Base-by-base conservation (phyloP, 2,888 invertebrate genomes). In the Melinaea marsaeus region DNA sequence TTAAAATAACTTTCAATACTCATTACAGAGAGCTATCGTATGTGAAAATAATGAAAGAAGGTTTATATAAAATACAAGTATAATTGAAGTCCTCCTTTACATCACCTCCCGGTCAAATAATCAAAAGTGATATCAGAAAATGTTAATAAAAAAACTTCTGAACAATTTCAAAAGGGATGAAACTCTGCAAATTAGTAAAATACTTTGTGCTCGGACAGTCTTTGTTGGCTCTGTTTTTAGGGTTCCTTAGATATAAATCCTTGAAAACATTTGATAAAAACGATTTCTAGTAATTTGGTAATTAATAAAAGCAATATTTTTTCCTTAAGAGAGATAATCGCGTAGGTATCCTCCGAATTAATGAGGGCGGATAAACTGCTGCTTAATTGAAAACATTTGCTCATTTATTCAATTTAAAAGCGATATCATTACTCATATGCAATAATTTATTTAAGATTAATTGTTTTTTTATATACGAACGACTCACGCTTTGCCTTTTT, bases 111-210 rank as follows among this genome's bases (percentile, higher is more conserved):
- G 51, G 51, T 65, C 60, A 68, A 69, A 65, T 63, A 66, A 68
- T 66, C 63, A 66, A 68, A 64, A 67, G 71, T 69, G 71, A 71
- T 69, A 71, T 72, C 67, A 70, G 71, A 73, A 71, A 71, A 69
- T 67, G 72, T 74, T 76, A 76, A 79, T 78, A 78, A 75, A 75
- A 76, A 78, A 77, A 75, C 72, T 75, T 74, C 65, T 56, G 66
- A 72, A 77, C 75, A 75, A 75, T 76, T 74, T 70, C 64, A 72
- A 71, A 73, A 72, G 73, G 74, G 74, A 74, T 75, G 75, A 75
- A 74, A 74, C 72, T 75, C 68, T 72, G 73, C 70, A 79, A 80
- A 81, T 84, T 81, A 81, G 80, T 83, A 74, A 80, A 85, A 84
- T 83, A 80, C 68, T 65, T 64, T 71, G 73, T 75, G 75, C 79